These are phyloP conservation scores for Elaeidobius kamerunicus DNA, from an alignment of 2,888 invertebrate species.

Conservation along the genomic window DNA sequence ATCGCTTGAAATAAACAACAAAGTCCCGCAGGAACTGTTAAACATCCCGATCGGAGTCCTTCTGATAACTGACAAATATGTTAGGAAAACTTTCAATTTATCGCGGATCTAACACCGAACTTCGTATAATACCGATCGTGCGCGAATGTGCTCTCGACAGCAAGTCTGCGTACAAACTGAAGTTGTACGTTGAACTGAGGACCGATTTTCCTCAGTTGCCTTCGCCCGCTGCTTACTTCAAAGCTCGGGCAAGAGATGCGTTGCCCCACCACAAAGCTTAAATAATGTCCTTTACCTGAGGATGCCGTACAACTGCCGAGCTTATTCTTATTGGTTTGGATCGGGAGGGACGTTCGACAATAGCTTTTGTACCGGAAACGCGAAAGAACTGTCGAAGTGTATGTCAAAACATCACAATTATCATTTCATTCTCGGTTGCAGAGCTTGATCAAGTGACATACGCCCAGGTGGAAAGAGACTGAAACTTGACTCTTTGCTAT, in stretches of 20 bases:
- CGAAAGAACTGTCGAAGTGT: conserved; percentile 24
- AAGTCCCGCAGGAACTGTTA: conserved; percentile 9
- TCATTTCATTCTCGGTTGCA: conserved; percentile 13
- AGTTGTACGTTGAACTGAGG: conserved; percentile 27
- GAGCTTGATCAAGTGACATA: conserved; percentile 25
- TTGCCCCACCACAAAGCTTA: conserved; percentile 27
- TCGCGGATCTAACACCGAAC: conserved; percentile 22
- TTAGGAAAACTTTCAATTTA: conserved; percentile 21
- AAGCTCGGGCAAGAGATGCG: conserved; percentile 27
- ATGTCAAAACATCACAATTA: conserved; percentile 31
- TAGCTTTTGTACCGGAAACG: conserved; percentile 27
- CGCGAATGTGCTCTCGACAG: conserved; percentile 22
- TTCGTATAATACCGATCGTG: conserved; percentile 18
- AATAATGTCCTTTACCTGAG: conserved; percentile 29
- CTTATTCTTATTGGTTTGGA: conserved; percentile 29
- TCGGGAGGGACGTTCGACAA: conserved; percentile 26
- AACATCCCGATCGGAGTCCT: conserved; percentile 20
- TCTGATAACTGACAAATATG: conserved; percentile 19
- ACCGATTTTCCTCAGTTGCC: conserved; percentile 20
- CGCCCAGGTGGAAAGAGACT: conserved; percentile 22
- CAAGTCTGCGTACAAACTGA: conserved; percentile 30
- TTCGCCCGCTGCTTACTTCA: conserved; percentile 20
- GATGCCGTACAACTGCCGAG: conserved; percentile 16
- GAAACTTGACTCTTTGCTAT: conserved; percentile 24
- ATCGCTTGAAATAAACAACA: conserved; percentile 9